phyloP scores from a whole-genome alignment of 2,113 vertebrate species.

The Mystacornis crossleyi region DNA sequence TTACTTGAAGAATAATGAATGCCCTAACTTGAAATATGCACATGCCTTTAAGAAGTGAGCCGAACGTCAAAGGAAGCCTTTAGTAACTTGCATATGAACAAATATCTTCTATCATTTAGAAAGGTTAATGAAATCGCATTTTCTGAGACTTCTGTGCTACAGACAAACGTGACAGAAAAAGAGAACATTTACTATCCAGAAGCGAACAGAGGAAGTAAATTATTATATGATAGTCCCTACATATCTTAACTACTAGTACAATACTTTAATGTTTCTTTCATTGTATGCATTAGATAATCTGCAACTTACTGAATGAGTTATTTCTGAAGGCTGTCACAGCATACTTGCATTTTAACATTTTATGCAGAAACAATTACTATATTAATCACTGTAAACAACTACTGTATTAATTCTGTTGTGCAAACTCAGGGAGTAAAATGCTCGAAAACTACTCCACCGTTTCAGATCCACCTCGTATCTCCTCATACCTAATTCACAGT shows the following conservation, averaged over 20 bases:
- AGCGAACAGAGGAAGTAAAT: neutral
- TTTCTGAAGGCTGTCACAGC: neutral
- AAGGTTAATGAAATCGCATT: constrained; percentile 16
- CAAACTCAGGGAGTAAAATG: neutral
- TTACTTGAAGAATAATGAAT: constrained; percentile 42
- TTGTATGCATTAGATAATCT: neutral
- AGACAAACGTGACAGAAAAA: neutral
- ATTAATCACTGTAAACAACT: neutral
- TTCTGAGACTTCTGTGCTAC: neutral
- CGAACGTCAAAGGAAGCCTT: neutral
- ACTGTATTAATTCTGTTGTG: neutral
- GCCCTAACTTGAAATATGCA: constrained; percentile 7
- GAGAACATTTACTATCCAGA: neutral
- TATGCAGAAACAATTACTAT: neutral
- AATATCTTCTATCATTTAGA: neutral
- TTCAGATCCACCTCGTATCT: neutral
- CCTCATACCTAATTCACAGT: neutral
- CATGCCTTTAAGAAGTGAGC: neutral
- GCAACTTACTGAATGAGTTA: neutral
- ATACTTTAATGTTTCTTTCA: constrained; percentile 6
- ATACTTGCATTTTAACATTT: neutral
- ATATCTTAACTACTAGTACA: neutral
- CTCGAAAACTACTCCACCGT: neutral
- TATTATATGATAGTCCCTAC: neutral
- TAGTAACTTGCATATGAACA: constrained; percentile 15